Percentiles rank a stretch among this genome's conserved stretches.
These are phyloP conservation scores for Drosophila micromelanica DNA, from an alignment of 1,140 invertebrate genomes.

Conservation along the genomic window DNA sequence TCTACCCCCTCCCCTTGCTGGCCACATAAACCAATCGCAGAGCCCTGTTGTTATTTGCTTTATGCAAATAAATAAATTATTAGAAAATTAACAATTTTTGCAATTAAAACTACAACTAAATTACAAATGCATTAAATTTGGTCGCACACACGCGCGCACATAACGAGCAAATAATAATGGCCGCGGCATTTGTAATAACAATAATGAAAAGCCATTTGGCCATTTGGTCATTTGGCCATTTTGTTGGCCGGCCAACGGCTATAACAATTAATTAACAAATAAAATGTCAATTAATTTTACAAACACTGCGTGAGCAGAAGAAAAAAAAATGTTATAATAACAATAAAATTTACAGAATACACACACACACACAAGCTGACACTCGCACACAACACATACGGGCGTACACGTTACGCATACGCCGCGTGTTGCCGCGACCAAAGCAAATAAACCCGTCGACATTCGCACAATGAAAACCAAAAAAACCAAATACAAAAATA, in stretches of 20 bases:
- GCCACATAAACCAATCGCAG: conserved; percentile 14
- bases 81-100: conserved; percentile 78
- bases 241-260: conserved; percentile 52
- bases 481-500: conserved; percentile 1
- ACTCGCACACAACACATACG: neutral
- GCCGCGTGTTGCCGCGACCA: conserved; percentile 22
- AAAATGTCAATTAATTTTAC: conserved; percentile 83
- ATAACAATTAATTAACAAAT: conserved; percentile 84
- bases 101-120: conserved; percentile 83
- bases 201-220: conserved; percentile 81
- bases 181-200: conserved; percentile 80
- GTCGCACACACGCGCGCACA: conserved; percentile 20
- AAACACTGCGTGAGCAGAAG: conserved; percentile 61
- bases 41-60: conserved; percentile 5
- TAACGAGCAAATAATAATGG: conserved; percentile 82
- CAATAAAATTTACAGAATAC: conserved; percentile 73
- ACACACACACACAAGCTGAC: conserved; percentile 17
- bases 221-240: conserved; percentile 61
- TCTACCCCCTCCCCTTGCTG: neutral
- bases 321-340: conserved; percentile 51
- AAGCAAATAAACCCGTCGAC: conserved; percentile 48
- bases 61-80: conserved; percentile 72
- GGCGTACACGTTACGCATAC: conserved; percentile 42
- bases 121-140: conserved; percentile 78
- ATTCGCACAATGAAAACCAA: conserved; percentile 10